These are phyloP conservation scores for Peromyscus nudipes DNA, from an alignment of 2,797 vertebrate genomes.

Conservation along the genomic window DNA sequence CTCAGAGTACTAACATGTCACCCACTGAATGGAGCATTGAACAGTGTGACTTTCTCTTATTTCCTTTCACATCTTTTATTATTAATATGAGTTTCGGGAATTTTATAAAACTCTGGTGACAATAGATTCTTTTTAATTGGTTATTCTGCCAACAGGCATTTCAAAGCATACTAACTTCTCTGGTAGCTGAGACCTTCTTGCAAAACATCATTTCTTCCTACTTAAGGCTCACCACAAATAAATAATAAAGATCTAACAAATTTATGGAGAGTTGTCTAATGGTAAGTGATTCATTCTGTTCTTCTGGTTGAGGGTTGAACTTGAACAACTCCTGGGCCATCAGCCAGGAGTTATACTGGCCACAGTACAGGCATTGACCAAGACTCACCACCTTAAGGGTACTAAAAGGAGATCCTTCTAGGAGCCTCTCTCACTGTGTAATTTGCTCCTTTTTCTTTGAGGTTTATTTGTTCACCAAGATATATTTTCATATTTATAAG, in stretches of 20 bases:
- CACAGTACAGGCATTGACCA: neutral
- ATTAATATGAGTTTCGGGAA: constrained; percentile 29
- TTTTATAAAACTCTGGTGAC: neutral
- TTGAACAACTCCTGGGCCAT: neutral
- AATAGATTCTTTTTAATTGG: constrained; percentile 42
- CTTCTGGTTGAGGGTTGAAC: neutral
- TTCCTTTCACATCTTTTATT: constrained; percentile 42
- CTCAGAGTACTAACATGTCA: neutral
- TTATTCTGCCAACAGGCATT: neutral
- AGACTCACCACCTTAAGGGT: neutral
- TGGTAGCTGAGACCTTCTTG: neutral
- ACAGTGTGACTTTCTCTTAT: neutral
- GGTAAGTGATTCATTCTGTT: neutral
- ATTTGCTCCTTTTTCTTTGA: neutral
- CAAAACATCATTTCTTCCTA: constrained; percentile 41
- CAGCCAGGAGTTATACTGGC: neutral
- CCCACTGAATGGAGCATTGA: neutral
- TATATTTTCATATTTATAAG: neutral
- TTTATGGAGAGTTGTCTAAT: neutral
- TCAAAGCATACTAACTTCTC: constrained; percentile 51
- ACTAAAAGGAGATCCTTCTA: neutral
- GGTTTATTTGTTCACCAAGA: neutral
- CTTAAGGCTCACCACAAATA: neutral
- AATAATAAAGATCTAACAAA: neutral
- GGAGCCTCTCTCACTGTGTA: neutral